These are phyloP conservation scores for Hirudinaria manillensis DNA, from an alignment of 2,888 invertebrate species.

Conservation along the genomic window DNA sequence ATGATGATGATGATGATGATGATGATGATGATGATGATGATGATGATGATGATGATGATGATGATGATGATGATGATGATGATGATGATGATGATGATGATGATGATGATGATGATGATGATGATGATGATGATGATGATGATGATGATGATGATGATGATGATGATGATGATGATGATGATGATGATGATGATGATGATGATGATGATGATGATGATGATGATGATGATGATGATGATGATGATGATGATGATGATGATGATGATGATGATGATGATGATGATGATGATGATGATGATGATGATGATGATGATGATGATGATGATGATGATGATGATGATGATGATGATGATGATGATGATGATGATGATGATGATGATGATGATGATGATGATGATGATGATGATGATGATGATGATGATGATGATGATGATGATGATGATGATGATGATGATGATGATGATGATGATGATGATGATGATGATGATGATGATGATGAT, in stretches of 20 bases:
- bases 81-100: neutral
- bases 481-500: slow-evolving; percentile 21
- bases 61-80: neutral
- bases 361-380: slow-evolving; percentile 1
- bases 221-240: slow-evolving; percentile 30
- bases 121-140: neutral
- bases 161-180: slow-evolving; percentile 25
- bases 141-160: slow-evolving; percentile 24
- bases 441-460: slow-evolving; percentile 1
- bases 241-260: slow-evolving; percentile 32
- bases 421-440: slow-evolving; percentile 13
- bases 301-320: slow-evolving; percentile 11
- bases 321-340: neutral
- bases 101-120: slow-evolving; percentile 7
- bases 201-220: slow-evolving; percentile 25
- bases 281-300: slow-evolving; percentile 30
- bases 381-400: neutral
- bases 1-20: neutral
- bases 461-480: slow-evolving; percentile 2
- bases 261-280: slow-evolving; percentile 32
- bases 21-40: neutral
- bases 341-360: neutral
- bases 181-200: slow-evolving; percentile 23
- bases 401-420: neutral
- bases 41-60: neutral